Percentiles rank a stretch among this genome's conserved stretches.
Evolutionary conservation across 2,113 vertebrate species (phyloP).

Genomic region (Spea multiplicata): DNA sequence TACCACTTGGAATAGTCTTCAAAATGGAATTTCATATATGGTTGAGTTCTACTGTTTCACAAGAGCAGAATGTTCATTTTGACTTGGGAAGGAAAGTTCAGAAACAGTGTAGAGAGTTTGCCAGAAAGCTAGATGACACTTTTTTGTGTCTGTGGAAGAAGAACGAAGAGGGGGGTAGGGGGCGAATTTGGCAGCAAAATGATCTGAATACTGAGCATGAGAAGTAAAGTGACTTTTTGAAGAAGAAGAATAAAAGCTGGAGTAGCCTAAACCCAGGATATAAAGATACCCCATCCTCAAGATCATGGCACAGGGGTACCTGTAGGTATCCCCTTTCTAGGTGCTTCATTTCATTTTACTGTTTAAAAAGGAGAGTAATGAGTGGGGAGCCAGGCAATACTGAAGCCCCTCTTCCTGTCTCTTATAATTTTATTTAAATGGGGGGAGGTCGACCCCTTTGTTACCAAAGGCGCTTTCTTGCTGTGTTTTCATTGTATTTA

Average conservation of each 20-base stretch:
- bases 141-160: constrained; percentile 10
- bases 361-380: too few relatives aligned
- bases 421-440: not conserved
- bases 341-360: too few relatives aligned
- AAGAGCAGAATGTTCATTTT: constrained; percentile 15
- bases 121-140: constrained; percentile 15
- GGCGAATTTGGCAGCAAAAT: constrained; percentile 40
- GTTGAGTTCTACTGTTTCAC: not conserved
- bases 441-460: constrained; percentile 24
- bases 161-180: not conserved
- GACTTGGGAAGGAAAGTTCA: constrained; percentile 13
- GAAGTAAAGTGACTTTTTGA: constrained; percentile 28
- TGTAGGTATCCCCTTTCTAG: too few relatives aligned
- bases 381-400: constrained; percentile 1
- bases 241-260: constrained; percentile 2
- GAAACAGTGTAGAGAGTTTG: not conserved
- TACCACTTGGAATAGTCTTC: too few relatives aligned
- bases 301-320: too few relatives aligned
- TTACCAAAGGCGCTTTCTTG: constrained; percentile 39
- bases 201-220: constrained; percentile 33
- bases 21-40: not conserved
- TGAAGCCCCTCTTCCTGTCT: not conserved
- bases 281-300: too few relatives aligned
- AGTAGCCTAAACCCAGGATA: too few relatives aligned
- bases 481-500: constrained; percentile 5